These are phyloP conservation scores for Rhagium mordax DNA, from an alignment of 2,888 invertebrate genomes.

Conservation along the genomic window DNA sequence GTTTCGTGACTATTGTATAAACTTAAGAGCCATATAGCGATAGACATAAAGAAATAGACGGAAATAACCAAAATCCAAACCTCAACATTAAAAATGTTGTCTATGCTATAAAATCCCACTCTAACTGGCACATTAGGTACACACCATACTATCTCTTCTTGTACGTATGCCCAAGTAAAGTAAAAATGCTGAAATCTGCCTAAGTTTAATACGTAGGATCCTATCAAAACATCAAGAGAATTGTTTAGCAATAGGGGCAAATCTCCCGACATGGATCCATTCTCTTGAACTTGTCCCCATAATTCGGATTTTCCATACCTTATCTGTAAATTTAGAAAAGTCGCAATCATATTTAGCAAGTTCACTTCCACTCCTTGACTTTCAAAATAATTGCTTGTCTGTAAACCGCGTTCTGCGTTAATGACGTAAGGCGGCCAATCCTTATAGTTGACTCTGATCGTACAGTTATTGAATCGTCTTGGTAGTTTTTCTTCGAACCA, in stretches of 20 bases:
- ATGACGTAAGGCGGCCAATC: conserved; percentile 49
- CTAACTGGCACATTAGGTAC: conserved; percentile 29
- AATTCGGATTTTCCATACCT: not conserved
- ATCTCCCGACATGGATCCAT: not conserved
- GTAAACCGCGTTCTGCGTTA: not conserved
- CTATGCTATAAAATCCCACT: no score
- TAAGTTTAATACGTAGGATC: conserved; percentile 29
- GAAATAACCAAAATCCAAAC: conserved; percentile 3
- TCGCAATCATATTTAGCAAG: conserved; percentile 6
- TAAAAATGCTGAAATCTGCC: conserved; percentile 12
- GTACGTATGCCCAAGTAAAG: conserved; percentile 25
- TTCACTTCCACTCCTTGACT: conserved; percentile 37
- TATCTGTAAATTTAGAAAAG: conserved; percentile 13
- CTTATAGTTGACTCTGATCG: conserved; percentile 41
- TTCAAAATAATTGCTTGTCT: not conserved
- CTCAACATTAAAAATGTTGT: conserved; percentile 13
- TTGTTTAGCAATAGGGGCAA: not conserved
- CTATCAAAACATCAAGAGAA: conserved; percentile 37
- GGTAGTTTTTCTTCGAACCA: conserved; percentile 39
- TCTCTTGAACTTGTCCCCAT: not conserved
- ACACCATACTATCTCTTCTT: conserved; percentile 37
- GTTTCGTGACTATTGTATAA: conserved; percentile 5
- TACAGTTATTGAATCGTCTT: conserved; percentile 43
- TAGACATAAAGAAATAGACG: conserved; percentile 10
- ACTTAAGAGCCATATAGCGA: conserved; percentile 32